phyloP scores from a whole-genome alignment of 2,113 vertebrate species.

The Ceuthmochares aereus region DNA sequence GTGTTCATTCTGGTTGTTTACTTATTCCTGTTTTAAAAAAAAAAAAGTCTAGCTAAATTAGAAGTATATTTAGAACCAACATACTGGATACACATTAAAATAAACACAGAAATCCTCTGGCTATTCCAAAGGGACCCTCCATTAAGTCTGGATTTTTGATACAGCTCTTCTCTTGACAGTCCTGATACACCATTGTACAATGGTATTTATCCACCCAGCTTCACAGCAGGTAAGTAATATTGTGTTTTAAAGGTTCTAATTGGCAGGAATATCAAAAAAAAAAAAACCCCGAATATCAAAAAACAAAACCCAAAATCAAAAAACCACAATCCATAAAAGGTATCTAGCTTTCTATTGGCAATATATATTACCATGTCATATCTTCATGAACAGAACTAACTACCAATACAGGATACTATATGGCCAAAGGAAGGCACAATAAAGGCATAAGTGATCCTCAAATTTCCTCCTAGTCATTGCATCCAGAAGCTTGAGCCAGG shows the following conservation, averaged over 20 bases:
- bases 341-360: background rate
- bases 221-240: background rate
- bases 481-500: background rate
- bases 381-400: background rate
- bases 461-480: background rate
- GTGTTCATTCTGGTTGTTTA: background rate
- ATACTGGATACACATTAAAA: background rate
- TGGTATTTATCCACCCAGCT: background rate
- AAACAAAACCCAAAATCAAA: no score
- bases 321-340: background rate
- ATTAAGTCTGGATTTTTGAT: background rate
- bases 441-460: background rate
- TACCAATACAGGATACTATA: no score
- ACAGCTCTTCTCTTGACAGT: background rate
- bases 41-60: background rate
- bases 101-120: background rate
- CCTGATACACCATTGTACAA: background rate
- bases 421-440: background rate
- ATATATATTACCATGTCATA: background rate
- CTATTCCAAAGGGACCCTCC: background rate
- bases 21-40: background rate
- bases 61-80: background rate
- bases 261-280: background rate
- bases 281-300: no score
- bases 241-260: background rate